Conservation (phyloP, 2,888 invertebrate species). For the Drosophila monieri region DNA sequence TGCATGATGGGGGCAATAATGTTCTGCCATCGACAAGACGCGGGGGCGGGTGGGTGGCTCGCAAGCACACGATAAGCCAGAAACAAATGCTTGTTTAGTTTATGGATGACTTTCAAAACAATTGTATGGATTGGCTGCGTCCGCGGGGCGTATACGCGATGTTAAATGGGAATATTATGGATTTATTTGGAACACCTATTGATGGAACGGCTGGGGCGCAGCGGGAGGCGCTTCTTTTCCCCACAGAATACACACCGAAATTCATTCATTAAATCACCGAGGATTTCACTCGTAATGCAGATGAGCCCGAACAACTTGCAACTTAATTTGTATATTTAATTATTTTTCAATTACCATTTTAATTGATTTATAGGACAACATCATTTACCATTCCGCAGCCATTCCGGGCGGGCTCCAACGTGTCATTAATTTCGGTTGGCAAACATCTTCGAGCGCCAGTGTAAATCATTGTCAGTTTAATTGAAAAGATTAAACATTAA, state of each 20-base stretch:
- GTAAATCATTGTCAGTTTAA: slow-evolving; percentile 69
- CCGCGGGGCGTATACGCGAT: slow-evolving; percentile 24
- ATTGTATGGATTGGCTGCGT: slow-evolving; percentile 13
- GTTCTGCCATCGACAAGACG: slow-evolving; percentile 8
- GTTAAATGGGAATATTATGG: slow-evolving; percentile 21
- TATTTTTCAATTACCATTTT: slow-evolving; percentile 65
- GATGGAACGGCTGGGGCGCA: slow-evolving; percentile 13
- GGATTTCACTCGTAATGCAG: slow-evolving; percentile 29
- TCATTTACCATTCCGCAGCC: slow-evolving; percentile 55
- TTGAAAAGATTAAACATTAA: slow-evolving; percentile 77
- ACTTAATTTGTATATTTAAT: slow-evolving; percentile 65
- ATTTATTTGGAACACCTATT: slow-evolving; percentile 27
- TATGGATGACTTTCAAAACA: slow-evolving; percentile 29
- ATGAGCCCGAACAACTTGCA: slow-evolving; percentile 34
- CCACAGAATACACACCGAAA: slow-evolving; percentile 4
- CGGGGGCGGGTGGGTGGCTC: not conserved
- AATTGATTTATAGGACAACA: slow-evolving; percentile 71
- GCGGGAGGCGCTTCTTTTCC: not conserved
- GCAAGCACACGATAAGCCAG: not conserved
- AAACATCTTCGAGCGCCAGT: slow-evolving; percentile 41
- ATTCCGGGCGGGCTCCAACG: slow-evolving; percentile 18
- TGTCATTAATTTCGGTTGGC: slow-evolving; percentile 36
- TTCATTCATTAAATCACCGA: slow-evolving; percentile 29
- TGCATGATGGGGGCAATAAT: slow-evolving; percentile 32
- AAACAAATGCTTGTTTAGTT: slow-evolving; percentile 23